phyloP scores from a whole-genome alignment of 2,113 vertebrate genomes.

The Ranitomeya variabilis region DNA sequence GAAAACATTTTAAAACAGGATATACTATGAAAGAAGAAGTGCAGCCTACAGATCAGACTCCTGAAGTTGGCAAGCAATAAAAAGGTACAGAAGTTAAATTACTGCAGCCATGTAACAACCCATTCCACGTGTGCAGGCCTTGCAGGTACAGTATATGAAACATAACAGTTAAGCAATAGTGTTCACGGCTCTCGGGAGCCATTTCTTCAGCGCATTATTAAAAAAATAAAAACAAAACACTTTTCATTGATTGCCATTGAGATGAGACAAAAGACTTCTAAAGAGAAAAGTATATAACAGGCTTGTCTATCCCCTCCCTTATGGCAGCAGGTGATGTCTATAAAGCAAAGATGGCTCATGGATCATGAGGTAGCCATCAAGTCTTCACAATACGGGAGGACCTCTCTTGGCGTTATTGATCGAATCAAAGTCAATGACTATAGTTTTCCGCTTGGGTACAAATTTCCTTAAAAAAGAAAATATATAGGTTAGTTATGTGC shows the following conservation, averaged over 20 bases:
- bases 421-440: constrained; percentile 85
- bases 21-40: background rate
- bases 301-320: background rate
- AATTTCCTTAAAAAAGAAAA: constrained; percentile 75
- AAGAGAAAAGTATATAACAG: background rate
- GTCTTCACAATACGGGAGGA: constrained; percentile 70
- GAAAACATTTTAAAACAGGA: background rate
- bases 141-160: background rate
- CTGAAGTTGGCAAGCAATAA: background rate
- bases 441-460: constrained; percentile 78
- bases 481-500: constrained; percentile 51
- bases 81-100: background rate
- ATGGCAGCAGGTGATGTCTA: background rate
- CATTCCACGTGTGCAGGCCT: background rate
- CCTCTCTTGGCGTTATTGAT: constrained; percentile 72
- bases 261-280: background rate
- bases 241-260: background rate
- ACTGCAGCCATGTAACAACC: background rate
- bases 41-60: background rate
- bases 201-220: constrained; percentile 7
- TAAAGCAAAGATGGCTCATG: background rate
- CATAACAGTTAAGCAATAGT: background rate
- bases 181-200: background rate
- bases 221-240: background rate
- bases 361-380: constrained; percentile 49